Base-by-base conservation (phyloP, 2,113 vertebrate genomes). In the Vanacampus margaritifer region DNA sequence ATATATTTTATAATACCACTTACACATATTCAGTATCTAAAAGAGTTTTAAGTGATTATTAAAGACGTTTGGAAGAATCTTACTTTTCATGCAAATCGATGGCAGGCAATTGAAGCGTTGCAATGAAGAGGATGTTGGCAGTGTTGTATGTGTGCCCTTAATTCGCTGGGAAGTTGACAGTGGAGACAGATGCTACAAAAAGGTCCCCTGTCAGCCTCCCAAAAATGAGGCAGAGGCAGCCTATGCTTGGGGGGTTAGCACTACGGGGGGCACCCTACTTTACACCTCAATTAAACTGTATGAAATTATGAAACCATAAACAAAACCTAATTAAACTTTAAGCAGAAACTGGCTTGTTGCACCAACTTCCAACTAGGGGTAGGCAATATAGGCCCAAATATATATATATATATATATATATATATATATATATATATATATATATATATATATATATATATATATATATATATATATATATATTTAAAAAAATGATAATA, bases 121-220 rank as follows among this genome's bases (percentile, higher is more conserved):
- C 19, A 48, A 24, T 41, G 39, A 41, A 39, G 39, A 16, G 6
- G 36, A 23, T 62, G 21, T 64, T 45, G 43, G 43, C 45, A n/a
- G 8, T 28, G 61, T 32, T 45, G 9, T 64, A 46, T 24, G 11
- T 64, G 45, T 48, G 26, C 63, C 24, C 23, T 48, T 35, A 48
- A 62, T 41, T 64, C 21, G 19, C 45, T 64, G 63, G 63, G n/a
- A 35, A n/a, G 63, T 32, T 64, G 43, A 64, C 26, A n/a, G 63
- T 46, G 43, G 28, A 35, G 19, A 64, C 26, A 64, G 63, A 48
- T 64, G 63, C 63, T 48, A 48, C 63, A 64, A 35, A 64, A 35
- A 64, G 19, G 43, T 48, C 63, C 45, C 63, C 5, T 48, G 45
- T 64, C 43, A 64, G 26, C 41, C 62, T 64, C 43, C 43, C 32